Base-by-base conservation (phyloP, 2,797 vertebrate species). In the Tamandua tetradactyla region DNA sequence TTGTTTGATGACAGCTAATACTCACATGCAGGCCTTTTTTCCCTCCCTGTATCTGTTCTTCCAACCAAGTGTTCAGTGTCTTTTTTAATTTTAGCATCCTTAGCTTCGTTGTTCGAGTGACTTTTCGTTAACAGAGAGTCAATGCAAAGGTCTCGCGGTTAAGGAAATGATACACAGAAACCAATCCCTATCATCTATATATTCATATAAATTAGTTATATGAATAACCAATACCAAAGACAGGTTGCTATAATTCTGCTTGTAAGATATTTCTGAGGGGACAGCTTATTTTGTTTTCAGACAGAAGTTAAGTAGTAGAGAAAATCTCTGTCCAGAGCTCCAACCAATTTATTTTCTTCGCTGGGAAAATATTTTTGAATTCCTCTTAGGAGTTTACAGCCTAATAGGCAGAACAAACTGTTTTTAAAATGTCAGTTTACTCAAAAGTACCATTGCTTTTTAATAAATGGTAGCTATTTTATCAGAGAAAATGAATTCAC, bases 281-380 rank as follows among this genome's bases (percentile, higher is more conserved):
- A 20, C 22, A 11, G 22, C 55, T 66, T 85, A 82, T 86, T 83
- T 84, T 78, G 10, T 35, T 95, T 93, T 75, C 3, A 23, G 42
- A 42, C 7, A 80, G 37, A n/a, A 83, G 27, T 68, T 85, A 78
- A 89, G 35, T 30, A 75, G 32, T 44, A 76, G n/a, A 92, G 37
- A 76, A 87, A 89, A 76, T 22, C 42, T 52, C 32, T 81, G 11
- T 66, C 57, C 44, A 91, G n/a, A 76, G n/a, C 27, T n/a, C 23
- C 76, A 49, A 68, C 40, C 32, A 74, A 92, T 72, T 92, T 80
- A 78, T 87, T 84, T 74, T 69, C 81, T 35, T 89, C 91, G 89
- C 69, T 93, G 3, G 57, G 89, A 89, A 68, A 88, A 30, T 32
- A 59, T 4, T 55, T 84, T 47, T 22, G 2, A 30, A 17, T 89